Evolutionary conservation across 2,113 vertebrate species (phyloP).

Genomic region (Aldabrachelys gigantea): DNA sequence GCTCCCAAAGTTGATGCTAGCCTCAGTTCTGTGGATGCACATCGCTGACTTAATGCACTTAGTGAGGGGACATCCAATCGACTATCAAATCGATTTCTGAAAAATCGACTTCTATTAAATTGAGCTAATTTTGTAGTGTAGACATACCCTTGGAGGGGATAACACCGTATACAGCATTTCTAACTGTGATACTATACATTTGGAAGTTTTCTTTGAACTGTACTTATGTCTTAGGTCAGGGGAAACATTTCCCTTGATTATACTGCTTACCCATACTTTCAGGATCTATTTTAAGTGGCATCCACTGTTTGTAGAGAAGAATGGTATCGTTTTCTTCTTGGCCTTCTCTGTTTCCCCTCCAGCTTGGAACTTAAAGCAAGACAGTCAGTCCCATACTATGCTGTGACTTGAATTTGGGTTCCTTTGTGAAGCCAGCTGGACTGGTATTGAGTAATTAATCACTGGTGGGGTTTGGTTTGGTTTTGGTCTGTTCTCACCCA

Average conservation of each 20-base stretch:
- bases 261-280: background rate
- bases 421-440: background rate
- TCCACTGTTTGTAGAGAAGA: background rate
- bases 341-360: background rate
- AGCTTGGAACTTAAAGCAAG: background rate
- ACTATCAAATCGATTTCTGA: too few relatives aligned
- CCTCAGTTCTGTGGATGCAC: too few relatives aligned
- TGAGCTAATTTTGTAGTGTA: too few relatives aligned
- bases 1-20: too few relatives aligned
- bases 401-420: background rate
- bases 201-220: background rate
- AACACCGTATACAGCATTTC: background rate
- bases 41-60: too few relatives aligned
- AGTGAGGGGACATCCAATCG: too few relatives aligned
- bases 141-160: background rate
- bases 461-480: background rate
- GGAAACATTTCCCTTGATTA: background rate
- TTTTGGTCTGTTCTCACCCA: background rate
- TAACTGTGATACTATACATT: background rate
- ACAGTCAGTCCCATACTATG: background rate
- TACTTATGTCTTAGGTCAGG: background rate
- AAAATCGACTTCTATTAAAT: too few relatives aligned
- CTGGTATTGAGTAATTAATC: background rate
- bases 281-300: background rate
- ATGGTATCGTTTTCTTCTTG: background rate